Percentiles rank a stretch among this genome's conserved stretches.
phyloP scores from a whole-genome alignment of 2,888 invertebrate species.

The Diadegma fenestrale region DNA sequence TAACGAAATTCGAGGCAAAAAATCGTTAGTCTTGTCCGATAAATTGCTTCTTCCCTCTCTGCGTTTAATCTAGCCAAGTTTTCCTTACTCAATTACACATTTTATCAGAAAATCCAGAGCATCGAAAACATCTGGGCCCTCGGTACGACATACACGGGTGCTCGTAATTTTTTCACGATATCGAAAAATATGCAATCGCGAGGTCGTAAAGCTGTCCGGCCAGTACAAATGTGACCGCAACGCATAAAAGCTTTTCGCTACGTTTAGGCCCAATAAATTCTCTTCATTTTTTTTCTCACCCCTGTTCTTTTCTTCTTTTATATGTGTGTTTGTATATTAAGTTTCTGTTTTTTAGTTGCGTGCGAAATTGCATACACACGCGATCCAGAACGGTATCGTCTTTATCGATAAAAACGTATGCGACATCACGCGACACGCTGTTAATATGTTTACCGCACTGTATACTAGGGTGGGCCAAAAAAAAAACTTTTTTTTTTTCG shows the following conservation, averaged over 20 bases:
- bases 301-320: not conserved
- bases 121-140: constrained; percentile 41
- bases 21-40: not conserved
- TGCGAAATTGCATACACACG: constrained; percentile 47
- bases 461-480: too few species aligned
- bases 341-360: constrained; percentile 21
- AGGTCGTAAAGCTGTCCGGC: constrained; percentile 54
- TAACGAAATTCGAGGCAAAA: not conserved
- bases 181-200: constrained; percentile 55
- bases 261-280: constrained; percentile 46
- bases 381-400: constrained; percentile 46
- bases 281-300: constrained; percentile 38
- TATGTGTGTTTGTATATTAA: not conserved
- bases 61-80: not conserved
- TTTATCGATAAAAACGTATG: constrained; percentile 52
- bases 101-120: constrained; percentile 16
- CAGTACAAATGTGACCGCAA: constrained; percentile 44
- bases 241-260: constrained; percentile 53
- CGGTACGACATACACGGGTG: not conserved
- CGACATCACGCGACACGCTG: constrained; percentile 52
- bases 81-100: not conserved
- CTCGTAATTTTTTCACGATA: constrained; percentile 34
- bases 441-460: constrained; percentile 52
- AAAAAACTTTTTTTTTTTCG: too few species aligned
- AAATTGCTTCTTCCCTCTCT: not conserved